Evolutionary conservation across 2,113 vertebrate species (phyloP).

Genomic region (Arenaria interpres): DNA sequence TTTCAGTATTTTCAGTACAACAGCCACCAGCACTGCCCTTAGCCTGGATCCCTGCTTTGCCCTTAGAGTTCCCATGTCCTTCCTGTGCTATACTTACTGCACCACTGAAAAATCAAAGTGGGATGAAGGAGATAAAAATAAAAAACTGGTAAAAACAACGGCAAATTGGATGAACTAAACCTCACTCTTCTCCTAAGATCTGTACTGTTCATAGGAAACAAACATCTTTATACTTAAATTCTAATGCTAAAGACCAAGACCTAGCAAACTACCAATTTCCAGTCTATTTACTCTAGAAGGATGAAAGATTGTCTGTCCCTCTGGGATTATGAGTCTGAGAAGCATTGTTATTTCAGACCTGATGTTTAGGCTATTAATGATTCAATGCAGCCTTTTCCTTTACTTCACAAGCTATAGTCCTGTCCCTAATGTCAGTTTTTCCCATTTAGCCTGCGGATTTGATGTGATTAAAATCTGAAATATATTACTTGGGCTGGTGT

Average conservation of each 20-base stretch:
- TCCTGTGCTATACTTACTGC: not conserved
- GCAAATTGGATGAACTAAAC: not conserved
- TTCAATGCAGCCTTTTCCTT: not conserved
- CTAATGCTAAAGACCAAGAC: not conserved
- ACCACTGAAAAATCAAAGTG: not conserved
- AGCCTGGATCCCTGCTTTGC: not conserved
- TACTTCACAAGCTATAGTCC: not conserved
- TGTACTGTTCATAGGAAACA: not conserved
- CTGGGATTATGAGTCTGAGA: not conserved
- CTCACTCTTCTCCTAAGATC: not conserved
- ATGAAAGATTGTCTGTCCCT: not conserved
- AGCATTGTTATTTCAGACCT: slow-evolving; percentile 23
- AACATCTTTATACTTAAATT: not conserved
- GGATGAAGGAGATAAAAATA: not conserved
- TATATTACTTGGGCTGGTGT: not conserved
- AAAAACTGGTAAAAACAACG: not conserved
- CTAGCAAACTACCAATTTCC: not conserved
- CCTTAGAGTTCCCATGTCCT: not conserved
- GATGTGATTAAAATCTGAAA: slow-evolving; percentile 39
- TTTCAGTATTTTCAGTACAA: not conserved
- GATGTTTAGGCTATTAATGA: slow-evolving; percentile 6
- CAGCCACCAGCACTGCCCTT: not conserved
- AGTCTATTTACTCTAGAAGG: not conserved
- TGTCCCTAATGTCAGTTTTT: not conserved
- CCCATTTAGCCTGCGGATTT: slow-evolving; percentile 11